phyloP scores from a whole-genome alignment of 2,888 invertebrate species.

The Epistrophella euchroma region DNA sequence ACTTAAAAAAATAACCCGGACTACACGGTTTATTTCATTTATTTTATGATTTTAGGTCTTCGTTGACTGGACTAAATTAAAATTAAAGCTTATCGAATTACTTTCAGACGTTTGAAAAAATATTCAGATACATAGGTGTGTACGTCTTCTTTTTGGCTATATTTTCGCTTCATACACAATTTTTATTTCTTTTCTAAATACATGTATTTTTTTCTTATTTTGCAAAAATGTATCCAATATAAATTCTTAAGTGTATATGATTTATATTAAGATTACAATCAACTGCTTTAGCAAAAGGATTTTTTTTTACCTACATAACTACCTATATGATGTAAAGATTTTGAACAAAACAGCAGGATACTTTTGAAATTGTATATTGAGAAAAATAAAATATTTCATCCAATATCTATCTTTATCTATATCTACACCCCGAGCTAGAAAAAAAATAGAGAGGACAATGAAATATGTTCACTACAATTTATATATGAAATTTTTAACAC shows the following conservation, averaged over 20 bases:
- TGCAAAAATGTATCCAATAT: background rate
- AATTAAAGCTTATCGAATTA: too few species aligned
- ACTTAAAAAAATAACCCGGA: too few species aligned
- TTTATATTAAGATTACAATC: conserved; percentile 7
- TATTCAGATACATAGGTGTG: too few species aligned
- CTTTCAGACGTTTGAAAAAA: too few species aligned
- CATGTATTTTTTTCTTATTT: background rate
- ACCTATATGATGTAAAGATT: conserved; percentile 22
- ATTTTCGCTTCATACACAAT: too few species aligned
- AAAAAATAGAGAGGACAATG: conserved; percentile 1
- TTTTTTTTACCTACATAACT: background rate
- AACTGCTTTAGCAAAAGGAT: background rate
- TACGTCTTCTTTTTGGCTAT: too few species aligned
- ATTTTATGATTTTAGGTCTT: too few species aligned
- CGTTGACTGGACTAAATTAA: too few species aligned
- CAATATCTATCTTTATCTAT: conserved; percentile 21
- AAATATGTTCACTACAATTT: conserved; percentile 56
- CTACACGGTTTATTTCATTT: too few species aligned
- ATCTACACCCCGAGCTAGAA: background rate
- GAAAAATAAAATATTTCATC: conserved; percentile 43
- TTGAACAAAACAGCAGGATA: conserved; percentile 38
- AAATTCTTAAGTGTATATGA: conserved; percentile 11
- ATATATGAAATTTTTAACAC: conserved; percentile 66
- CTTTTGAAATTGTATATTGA: conserved; percentile 39
- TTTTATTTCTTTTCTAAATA: background rate